A percentile compares a stretch with the other conserved stretches of the same genome.
These are phyloP conservation scores for Tonatia bakeri DNA, from an alignment of 2,113 vertebrate species.

Conservation along the genomic window DNA sequence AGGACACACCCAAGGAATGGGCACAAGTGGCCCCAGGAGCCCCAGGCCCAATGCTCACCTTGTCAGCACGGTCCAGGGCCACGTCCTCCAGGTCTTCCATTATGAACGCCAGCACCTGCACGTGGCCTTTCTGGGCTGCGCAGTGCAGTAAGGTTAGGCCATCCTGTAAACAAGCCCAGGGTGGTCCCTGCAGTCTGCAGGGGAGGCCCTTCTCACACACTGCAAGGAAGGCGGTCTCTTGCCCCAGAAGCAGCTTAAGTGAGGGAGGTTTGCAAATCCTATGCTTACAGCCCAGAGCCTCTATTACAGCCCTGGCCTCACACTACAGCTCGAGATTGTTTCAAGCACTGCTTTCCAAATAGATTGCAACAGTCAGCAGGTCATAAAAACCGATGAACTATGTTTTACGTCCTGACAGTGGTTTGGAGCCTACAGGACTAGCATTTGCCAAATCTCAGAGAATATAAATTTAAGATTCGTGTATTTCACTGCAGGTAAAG, in stretches of 20 bases:
- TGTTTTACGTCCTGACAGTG: neutral
- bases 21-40: neutral
- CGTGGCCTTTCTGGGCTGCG: conserved; percentile 88
- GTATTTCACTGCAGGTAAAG: neutral
- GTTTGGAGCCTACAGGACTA: neutral
- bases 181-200: neutral
- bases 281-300: neutral
- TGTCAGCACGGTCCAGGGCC: conserved; percentile 84
- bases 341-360: neutral
- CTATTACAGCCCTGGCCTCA: neutral
- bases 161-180: conserved; percentile 76
- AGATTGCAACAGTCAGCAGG: neutral
- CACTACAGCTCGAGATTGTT: neutral
- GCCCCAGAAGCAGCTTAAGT: neutral
- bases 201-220: neutral
- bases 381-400: neutral
- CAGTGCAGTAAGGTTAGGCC: conserved; percentile 90
- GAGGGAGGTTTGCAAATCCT: neutral
- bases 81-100: conserved; percentile 89
- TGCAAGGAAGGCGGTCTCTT: neutral
- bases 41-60: conserved; percentile 75
- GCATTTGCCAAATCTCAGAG: neutral
- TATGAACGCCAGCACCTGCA: conserved; percentile 84
- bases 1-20: neutral
- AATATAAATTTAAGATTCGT: neutral